Evolutionary conservation across 1,140 invertebrate species (phyloP).

Genomic region (Lepidurus arcticus): DNA sequence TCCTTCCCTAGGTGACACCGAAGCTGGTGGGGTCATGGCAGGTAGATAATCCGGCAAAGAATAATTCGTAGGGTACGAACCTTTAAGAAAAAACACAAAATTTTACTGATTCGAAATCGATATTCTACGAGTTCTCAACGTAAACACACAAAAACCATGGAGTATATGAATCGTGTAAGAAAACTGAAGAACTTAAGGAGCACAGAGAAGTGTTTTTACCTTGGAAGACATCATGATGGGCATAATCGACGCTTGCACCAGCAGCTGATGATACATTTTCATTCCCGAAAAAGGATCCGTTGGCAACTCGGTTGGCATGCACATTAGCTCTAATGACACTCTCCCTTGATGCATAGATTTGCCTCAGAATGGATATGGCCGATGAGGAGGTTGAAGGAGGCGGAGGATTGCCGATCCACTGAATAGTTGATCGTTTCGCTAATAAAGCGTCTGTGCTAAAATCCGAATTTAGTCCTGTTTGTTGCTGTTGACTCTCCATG

Average conservation of each 20-base stretch:
- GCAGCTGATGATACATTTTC: conserved; percentile 50
- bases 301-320: conserved; percentile 58
- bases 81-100: background rate
- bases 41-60: conserved; percentile 50
- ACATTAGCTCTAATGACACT: conserved; percentile 87
- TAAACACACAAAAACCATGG: background rate
- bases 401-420: conserved; percentile 73
- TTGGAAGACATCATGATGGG: conserved; percentile 56
- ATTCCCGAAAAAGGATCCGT: conserved; percentile 35
- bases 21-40: conserved; percentile 90
- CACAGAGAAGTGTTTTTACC: background rate
- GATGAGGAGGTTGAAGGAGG: conserved; percentile 54
- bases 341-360: conserved; percentile 86
- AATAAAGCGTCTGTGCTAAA: conserved; percentile 78
- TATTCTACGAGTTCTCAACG: background rate
- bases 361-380: conserved; percentile 77
- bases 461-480: conserved; percentile 52
- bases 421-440: conserved; percentile 75
- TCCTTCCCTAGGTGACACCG: conserved; percentile 85
- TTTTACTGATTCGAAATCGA: background rate
- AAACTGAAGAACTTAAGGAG: background rate
- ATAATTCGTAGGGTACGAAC: conserved; percentile 2
- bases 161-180: conserved; percentile 48
- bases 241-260: conserved; percentile 46
- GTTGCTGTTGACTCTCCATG: conserved; percentile 52